Conservation (phyloP, 1,140 invertebrate species). For the Acromyrmex charruanus region DNA sequence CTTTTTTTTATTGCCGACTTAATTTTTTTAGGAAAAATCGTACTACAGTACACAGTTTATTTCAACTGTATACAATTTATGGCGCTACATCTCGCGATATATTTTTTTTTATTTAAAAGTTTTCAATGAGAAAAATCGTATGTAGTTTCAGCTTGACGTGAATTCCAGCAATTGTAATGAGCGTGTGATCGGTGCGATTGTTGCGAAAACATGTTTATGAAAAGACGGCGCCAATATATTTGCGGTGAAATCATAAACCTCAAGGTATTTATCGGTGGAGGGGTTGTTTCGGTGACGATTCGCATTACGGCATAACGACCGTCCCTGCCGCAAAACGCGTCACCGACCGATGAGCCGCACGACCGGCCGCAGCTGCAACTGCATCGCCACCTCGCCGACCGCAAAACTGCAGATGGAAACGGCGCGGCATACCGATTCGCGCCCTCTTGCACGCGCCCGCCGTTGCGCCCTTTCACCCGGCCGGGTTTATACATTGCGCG, state of each 20-base stretch:
- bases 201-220: slow-evolving; percentile 61
- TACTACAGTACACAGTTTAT: not conserved
- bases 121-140: not conserved
- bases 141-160: not conserved
- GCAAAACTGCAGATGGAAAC: slow-evolving; percentile 71
- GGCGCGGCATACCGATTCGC: slow-evolving; percentile 70
- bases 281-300: slow-evolving; percentile 52
- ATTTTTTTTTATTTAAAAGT: slow-evolving; percentile 3
- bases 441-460: slow-evolving; percentile 49
- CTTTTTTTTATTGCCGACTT: slow-evolving; percentile 17
- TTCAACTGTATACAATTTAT: not conserved
- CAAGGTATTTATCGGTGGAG: slow-evolving; percentile 57
- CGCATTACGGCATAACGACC: slow-evolving; percentile 69
- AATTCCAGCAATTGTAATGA: not conserved
- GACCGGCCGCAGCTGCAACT: slow-evolving; percentile 65
- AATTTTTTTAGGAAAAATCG: slow-evolving; percentile 1
- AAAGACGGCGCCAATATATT: slow-evolving; percentile 72
- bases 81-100: not conserved
- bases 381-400: slow-evolving; percentile 71
- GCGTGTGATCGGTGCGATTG: not conserved
- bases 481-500: slow-evolving; percentile 45
- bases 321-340: slow-evolving; percentile 74
- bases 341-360: slow-evolving; percentile 47
- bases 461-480: slow-evolving; percentile 29
- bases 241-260: slow-evolving; percentile 69